phyloP scores from a whole-genome alignment of 2,888 invertebrate species.

The Synergus umbraculus region DNA sequence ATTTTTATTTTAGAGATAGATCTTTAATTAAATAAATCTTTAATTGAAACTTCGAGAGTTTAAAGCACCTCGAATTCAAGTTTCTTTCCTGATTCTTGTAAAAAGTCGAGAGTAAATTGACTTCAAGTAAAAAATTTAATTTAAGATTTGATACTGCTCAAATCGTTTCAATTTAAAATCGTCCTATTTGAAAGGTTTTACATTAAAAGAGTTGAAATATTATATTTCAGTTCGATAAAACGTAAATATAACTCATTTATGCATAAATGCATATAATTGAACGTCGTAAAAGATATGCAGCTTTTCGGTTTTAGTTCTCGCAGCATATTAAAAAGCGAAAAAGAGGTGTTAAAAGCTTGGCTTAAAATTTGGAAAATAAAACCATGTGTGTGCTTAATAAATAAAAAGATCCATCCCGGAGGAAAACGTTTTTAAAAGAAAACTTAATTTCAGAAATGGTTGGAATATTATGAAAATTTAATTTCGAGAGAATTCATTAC shows the following conservation, averaged over 20 bases:
- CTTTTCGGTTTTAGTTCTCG: too few relatives aligned
- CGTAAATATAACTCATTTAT: background rate
- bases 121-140: background rate
- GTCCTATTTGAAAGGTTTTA: too few relatives aligned
- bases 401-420: background rate
- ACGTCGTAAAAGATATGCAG: too few relatives aligned
- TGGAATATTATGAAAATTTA: slow-evolving; percentile 5
- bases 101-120: background rate
- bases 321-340: background rate
- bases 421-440: background rate
- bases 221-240: background rate
- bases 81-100: background rate
- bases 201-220: too few relatives aligned
- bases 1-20: too few relatives aligned
- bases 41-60: background rate
- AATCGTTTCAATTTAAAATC: background rate
- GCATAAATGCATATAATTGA: too few relatives aligned
- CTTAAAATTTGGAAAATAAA: background rate
- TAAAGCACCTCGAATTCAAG: background rate
- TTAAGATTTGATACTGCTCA: background rate
- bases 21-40: background rate
- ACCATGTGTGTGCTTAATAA: background rate
- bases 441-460: background rate
- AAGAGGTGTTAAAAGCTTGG: background rate
- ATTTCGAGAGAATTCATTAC: slow-evolving; percentile 14